A percentile compares a stretch with the other conserved stretches of the same genome.
These are phyloP conservation scores for Deilephila porcellus DNA, from an alignment of 2,888 invertebrate species.

Conservation along the genomic window DNA sequence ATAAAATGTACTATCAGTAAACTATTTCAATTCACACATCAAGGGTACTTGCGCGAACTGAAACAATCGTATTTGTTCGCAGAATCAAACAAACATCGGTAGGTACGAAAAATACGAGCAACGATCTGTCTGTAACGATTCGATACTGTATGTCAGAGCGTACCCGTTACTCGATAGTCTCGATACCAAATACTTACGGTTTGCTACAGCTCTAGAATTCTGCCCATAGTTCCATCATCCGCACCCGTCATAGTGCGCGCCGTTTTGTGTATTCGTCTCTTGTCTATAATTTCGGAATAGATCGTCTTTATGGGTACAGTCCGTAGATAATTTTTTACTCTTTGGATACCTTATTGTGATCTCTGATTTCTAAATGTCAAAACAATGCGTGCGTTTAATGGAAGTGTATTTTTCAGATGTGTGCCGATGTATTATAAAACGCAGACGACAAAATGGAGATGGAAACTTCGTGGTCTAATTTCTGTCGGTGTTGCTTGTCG, in stretches of 20 bases:
- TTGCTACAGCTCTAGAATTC: conserved; percentile 32
- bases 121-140: no score
- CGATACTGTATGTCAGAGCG: no score
- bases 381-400: conserved; percentile 66
- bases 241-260: conserved; percentile 50
- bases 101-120: no score
- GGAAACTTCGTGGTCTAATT: conserved; percentile 66
- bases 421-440: conserved; percentile 62
- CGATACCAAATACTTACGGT: no score
- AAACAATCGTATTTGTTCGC: no score
- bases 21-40: no score
- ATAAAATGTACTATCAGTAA: no score
- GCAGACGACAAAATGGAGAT: conserved; percentile 71
- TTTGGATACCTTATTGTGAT: conserved; percentile 75
- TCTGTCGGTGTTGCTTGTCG: conserved; percentile 79
- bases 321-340: conserved; percentile 84
- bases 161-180: no score
- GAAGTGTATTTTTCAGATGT: conserved; percentile 68
- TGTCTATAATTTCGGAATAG: conserved; percentile 82
- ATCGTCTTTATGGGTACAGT: conserved; percentile 81
- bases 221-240: conserved; percentile 44
- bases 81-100: no score
- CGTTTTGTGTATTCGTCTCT: conserved; percentile 76
- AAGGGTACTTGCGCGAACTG: no score
- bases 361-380: conserved; percentile 74